Percentiles rank a stretch among this genome's conserved stretches.
Conservation (phyloP, 2,888 invertebrate genomes). For the Lepidocyrtinus sp. region DNA sequence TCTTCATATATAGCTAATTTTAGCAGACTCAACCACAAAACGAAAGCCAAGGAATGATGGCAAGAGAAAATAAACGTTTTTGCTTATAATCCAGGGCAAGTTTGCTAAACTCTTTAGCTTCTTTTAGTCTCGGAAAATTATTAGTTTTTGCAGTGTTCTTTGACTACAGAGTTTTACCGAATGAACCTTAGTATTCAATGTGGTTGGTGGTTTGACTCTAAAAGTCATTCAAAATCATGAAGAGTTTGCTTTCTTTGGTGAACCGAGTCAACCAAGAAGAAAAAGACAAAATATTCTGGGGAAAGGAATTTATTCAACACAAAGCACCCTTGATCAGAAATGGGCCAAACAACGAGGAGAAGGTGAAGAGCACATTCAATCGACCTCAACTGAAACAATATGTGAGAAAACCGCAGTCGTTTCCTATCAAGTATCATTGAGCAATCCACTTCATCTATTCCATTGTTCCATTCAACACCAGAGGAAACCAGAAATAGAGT, state of each 20-base stretch:
- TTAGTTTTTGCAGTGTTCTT: neutral
- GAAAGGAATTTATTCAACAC: neutral
- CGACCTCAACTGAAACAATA: neutral
- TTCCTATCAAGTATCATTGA: conserved; percentile 10
- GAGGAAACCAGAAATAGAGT: neutral
- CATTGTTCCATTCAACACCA: neutral
- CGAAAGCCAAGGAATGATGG: neutral
- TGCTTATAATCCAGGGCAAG: no score
- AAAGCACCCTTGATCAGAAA: neutral
- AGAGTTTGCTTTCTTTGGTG: neutral
- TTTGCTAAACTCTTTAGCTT: conserved; percentile 3
- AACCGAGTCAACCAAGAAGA: conserved; percentile 22
- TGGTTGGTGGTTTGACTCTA: neutral
- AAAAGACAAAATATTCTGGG: conserved; percentile 5
- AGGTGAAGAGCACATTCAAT: conserved; percentile 17
- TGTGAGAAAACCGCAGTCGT: neutral
- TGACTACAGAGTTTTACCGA: no score
- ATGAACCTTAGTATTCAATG: neutral
- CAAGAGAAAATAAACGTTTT: neutral
- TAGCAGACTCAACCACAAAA: neutral
- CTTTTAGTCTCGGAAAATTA: neutral
- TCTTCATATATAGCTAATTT: no score
- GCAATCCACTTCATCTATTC: neutral
- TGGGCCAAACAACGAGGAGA: neutral
- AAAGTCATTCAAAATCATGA: neutral